phyloP scores from a whole-genome alignment of 2,113 vertebrate species.

The Tetrax tetrax region DNA sequence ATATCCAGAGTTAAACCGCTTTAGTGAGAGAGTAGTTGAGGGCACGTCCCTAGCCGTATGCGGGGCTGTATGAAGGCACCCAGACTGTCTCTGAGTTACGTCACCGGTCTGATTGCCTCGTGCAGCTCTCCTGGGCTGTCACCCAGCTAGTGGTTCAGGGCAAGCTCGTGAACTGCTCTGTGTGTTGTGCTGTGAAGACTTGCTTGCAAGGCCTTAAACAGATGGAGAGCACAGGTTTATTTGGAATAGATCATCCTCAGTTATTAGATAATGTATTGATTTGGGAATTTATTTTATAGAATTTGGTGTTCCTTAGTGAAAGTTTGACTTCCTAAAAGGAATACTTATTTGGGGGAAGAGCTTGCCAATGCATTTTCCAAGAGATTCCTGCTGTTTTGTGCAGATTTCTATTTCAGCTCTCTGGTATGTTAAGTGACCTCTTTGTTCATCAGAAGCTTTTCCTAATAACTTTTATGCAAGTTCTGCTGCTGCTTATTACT shows the following conservation, averaged over 20 bases:
- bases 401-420: not conserved
- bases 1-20: not conserved
- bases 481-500: not conserved
- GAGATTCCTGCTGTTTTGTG: not conserved
- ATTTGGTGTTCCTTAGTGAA: not conserved
- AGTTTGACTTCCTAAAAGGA: not conserved
- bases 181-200: not conserved
- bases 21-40: not conserved
- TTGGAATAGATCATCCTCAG: not conserved
- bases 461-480: not conserved
- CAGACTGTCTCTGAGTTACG: no score
- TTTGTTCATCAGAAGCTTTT: not conserved
- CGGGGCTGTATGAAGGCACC: not conserved
- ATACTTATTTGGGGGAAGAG: not conserved
- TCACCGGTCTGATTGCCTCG: fast-evolving
- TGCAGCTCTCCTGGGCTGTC: not conserved
- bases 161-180: not conserved
- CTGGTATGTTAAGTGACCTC: not conserved
- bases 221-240: not conserved
- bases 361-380: not conserved
- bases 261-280: not conserved
- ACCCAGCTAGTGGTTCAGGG: not conserved
- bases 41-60: not conserved
- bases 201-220: not conserved
- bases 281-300: not conserved